phyloP scores from a whole-genome alignment of 2,888 invertebrate genomes.

The Eilema caniola region DNA sequence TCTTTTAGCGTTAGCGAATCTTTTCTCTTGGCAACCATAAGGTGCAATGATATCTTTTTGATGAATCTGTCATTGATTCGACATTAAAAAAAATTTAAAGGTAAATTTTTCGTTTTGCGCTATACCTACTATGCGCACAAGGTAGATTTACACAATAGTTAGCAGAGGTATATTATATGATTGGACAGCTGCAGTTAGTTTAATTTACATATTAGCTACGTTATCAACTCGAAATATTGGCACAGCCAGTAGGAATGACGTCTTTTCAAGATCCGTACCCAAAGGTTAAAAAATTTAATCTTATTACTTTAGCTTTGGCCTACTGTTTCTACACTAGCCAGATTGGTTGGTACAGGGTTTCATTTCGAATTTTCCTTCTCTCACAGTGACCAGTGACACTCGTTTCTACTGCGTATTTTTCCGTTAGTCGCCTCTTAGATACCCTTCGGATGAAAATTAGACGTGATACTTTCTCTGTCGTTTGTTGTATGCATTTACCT shows the following conservation, averaged over 20 bases:
- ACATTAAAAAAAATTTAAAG: not conserved
- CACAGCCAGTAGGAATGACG: not conserved
- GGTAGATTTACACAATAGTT: not conserved
- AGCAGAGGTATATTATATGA: not conserved
- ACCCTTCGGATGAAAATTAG: no score
- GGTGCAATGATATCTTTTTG: not conserved
- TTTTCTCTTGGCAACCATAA: no score
- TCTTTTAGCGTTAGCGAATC: no score
- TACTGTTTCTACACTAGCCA: no score
- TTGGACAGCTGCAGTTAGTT: not conserved
- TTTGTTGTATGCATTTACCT: not conserved
- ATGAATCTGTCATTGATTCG: not conserved
- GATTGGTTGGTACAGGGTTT: no score
- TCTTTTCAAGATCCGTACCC: not conserved
- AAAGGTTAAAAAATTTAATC: no score
- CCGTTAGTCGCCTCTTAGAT: no score
- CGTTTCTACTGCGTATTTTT: no score
- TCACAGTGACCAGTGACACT: no score
- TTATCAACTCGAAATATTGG: not conserved
- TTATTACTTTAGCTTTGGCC: no score
- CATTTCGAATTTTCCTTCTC: no score
- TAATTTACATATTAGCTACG: not conserved
- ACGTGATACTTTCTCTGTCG: no score
- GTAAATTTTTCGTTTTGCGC: not conserved
- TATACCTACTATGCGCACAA: not conserved